phyloP scores from a whole-genome alignment of 53 echinoderm and acorn worm species.

The Henricia sp. region DNA sequence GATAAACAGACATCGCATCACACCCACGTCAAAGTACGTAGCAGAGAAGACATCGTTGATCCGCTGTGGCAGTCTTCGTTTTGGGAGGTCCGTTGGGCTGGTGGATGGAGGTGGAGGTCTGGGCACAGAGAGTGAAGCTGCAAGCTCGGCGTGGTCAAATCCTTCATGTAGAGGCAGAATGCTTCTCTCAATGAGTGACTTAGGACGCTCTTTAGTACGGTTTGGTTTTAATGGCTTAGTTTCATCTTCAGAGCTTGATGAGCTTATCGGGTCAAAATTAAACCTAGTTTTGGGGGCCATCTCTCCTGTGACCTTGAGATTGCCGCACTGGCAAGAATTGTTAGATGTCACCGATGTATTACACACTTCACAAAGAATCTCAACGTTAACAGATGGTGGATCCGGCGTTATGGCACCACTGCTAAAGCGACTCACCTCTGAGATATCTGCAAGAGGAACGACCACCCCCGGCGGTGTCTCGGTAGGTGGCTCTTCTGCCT shows the following conservation, averaged over 20 bases:
- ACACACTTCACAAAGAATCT: conserved; percentile 93
- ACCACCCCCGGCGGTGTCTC: conserved; percentile 55
- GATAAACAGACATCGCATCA: conserved; percentile 95
- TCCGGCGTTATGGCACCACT: conserved; percentile 82
- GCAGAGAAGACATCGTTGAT: conserved; percentile 88
- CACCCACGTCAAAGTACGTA: conserved; percentile 97
- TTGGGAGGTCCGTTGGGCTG: conserved; percentile 47
- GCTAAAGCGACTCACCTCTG: conserved; percentile 84
- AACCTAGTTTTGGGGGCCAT: conserved; percentile 44
- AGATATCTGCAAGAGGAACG: conserved; percentile 86
- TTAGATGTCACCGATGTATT: conserved; percentile 79
- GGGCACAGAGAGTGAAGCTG: conserved; percentile 43
- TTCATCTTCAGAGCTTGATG: conserved; percentile 56
- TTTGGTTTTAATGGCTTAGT: conserved; percentile 52
- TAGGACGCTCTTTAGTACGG: conserved; percentile 45
- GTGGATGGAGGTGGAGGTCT: conserved; percentile 47
- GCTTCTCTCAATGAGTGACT: conserved; percentile 54
- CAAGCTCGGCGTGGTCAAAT: conserved; percentile 52
- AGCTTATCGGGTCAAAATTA: conserved; percentile 52
- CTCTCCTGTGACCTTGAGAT: conserved; percentile 75
- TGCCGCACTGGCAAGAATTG: conserved; percentile 84
- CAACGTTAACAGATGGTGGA: conserved; percentile 83
- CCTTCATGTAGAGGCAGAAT: conserved; percentile 48
- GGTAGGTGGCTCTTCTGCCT: conserved; percentile 40
- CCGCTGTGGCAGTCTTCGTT: conserved; percentile 70